Evolutionary conservation across 2,113 vertebrate species (phyloP).

Genomic region (Argyrosomus japonicus): DNA sequence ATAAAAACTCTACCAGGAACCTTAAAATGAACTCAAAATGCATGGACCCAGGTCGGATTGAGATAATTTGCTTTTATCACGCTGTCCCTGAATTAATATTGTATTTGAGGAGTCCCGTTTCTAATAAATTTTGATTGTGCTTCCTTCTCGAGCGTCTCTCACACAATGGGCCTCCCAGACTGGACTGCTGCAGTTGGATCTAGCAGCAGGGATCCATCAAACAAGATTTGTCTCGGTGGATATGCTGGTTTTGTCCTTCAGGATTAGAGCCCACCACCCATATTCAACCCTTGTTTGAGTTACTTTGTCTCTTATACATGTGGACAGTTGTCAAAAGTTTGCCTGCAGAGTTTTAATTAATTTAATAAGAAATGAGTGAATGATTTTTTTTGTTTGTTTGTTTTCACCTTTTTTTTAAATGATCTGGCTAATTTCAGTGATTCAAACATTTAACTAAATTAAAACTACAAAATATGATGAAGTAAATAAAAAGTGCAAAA

Average conservation of each 20-base stretch:
- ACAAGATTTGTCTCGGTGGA: conserved; percentile 82
- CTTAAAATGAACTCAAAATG: conserved; percentile 4
- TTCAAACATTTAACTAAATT: conserved; percentile 2
- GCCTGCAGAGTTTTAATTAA: conserved; percentile 24
- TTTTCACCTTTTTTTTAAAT: conserved; percentile 1
- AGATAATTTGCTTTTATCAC: conserved; percentile 54
- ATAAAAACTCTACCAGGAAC: background rate
- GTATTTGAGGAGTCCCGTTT: conserved; percentile 58
- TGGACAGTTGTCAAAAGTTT: conserved; percentile 20
- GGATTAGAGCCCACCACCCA: conserved; percentile 76
- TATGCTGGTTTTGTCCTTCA: conserved; percentile 74
- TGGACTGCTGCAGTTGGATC: conserved; percentile 57
- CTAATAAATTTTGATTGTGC: conserved; percentile 67
- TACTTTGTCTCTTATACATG: conserved; percentile 34
- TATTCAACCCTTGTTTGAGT: conserved; percentile 54
- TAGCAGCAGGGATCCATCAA: conserved; percentile 76
- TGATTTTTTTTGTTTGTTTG: background rate
- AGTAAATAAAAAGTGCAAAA: background rate
- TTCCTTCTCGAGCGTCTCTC: conserved; percentile 60
- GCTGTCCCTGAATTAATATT: conserved; percentile 68
- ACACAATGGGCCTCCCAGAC: conserved; percentile 73
- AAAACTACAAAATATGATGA: background rate
- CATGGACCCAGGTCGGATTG: conserved; percentile 40
- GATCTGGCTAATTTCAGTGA: background rate
- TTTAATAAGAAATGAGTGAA: background rate